Conservation (phyloP, 2,888 invertebrate genomes). For the Rhagophthalmus giganteus region DNA sequence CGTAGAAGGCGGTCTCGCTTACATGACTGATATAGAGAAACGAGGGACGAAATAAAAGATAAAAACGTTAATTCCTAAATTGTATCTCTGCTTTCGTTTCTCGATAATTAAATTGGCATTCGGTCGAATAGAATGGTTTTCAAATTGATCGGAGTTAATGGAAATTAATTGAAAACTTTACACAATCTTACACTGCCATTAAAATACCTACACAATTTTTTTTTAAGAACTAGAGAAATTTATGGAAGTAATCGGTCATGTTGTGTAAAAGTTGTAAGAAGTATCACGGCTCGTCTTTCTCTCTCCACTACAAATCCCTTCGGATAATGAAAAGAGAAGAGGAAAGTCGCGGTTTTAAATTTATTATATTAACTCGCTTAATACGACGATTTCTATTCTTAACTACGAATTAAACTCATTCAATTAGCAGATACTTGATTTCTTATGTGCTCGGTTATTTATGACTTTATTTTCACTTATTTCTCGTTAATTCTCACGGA, state of each 20-base stretch:
- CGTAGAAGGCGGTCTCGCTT: constrained; percentile 43
- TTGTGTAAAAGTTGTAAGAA: constrained; percentile 12
- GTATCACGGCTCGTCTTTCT: constrained; percentile 19
- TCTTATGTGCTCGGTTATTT: constrained; percentile 33
- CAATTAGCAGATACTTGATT: constrained; percentile 40
- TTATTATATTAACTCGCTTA: constrained; percentile 33
- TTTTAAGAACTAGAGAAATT: constrained; percentile 16
- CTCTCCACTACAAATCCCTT: constrained; percentile 4
- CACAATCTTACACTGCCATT: constrained; percentile 8
- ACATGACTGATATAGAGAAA: constrained; percentile 5
- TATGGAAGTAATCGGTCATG: constrained; percentile 19
- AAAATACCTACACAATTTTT: constrained; percentile 18
- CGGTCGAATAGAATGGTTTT: too few relatives aligned
- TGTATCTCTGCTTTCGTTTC: too few relatives aligned
- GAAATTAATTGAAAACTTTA: constrained; percentile 8
- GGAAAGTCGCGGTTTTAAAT: constrained; percentile 19
- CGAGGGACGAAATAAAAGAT: too few relatives aligned
- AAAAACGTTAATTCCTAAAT: too few relatives aligned
- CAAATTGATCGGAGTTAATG: not conserved
- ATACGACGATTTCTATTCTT: constrained; percentile 42
- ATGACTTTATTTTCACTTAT: constrained; percentile 31
- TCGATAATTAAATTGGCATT: not conserved
- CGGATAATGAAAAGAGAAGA: constrained; percentile 13
- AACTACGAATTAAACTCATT: constrained; percentile 37
- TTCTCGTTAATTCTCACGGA: too few relatives aligned